Evolutionary conservation across 2,888 invertebrate genomes (phyloP), one percentile per base, ranked within the genome.

Genomic region (Lordiphosa andalusiaca): DNA sequence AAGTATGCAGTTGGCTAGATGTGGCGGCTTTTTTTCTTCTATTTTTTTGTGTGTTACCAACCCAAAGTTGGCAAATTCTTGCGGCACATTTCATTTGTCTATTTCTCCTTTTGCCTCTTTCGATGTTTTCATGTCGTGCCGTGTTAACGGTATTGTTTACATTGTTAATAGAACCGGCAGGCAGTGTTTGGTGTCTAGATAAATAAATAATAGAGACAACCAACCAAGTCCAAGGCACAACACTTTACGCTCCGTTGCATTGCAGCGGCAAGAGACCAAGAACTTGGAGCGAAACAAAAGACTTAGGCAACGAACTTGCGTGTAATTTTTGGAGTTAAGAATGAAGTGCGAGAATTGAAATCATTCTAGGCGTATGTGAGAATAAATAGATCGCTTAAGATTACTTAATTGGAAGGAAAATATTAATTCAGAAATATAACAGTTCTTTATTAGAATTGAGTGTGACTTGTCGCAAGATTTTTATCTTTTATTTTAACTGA

Each of bases 71-170:
- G 56, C 58, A 58, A 53, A 54, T 68, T 66, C 62, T 69, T 63
- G 57, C 54, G 44, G 69, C 69, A 58, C 54, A 70, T 58, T 54
- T 56, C 65, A 53, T 67, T 54, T 39, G 57, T 56, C 53, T 58
- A 39, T 56, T 10, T 41, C 57, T 55, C 60, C 66, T 67, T 69
- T 66, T 38, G 57, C 59, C 47, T 69, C 35, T 53, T 35, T 35
- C 41, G 13, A 48, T 55, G 39, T 48, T 41, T 68, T 59, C 68
- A 55, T 75, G 73, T 63, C 70, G 67, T 63, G 71, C 64, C 74
- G 61, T 75, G 83, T 78, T 78, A 78, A 78, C 78, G 84, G 78
- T 84, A 83, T 84, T 84, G 84, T 84, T 84, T 78, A 84, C 83
- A 82, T 78, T 75, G 76, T 69, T 84, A 73, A 81, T 81, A 76